Evolutionary conservation across 2,113 vertebrate genomes (phyloP).

Genomic region (Microcebus tavaratra): DNA sequence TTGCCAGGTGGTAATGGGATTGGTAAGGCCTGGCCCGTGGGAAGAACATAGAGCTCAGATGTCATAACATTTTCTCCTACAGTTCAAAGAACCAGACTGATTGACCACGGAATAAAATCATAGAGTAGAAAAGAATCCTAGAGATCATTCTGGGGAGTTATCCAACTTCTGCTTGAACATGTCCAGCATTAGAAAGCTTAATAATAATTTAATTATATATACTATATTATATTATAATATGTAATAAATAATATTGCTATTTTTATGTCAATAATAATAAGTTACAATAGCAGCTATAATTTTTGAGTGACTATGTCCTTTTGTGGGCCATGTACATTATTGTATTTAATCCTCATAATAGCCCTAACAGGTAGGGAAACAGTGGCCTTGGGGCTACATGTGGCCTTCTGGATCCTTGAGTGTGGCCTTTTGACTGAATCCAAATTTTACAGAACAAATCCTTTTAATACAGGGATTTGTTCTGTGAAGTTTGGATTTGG

Average conservation of each 20-base stretch:
- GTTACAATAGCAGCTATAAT: background rate
- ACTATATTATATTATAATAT: background rate
- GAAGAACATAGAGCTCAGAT: background rate
- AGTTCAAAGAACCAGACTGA: background rate
- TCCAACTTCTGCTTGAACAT: background rate
- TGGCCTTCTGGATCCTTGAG: too few relatives aligned
- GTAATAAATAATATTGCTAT: background rate
- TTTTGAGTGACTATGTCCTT: background rate
- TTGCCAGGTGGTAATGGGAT: background rate
- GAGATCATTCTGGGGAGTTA: background rate
- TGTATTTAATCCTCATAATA: too few relatives aligned
- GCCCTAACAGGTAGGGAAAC: too few relatives aligned
- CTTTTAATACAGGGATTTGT: too few relatives aligned
- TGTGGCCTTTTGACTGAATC: too few relatives aligned
- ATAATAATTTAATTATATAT: background rate
- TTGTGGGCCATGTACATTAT: background rate
- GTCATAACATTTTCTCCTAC: background rate
- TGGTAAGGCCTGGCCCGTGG: background rate
- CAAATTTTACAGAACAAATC: too few relatives aligned
- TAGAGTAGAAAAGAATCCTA: background rate
- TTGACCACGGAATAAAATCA: background rate
- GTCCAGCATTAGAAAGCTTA: background rate
- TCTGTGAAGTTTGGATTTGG: too few relatives aligned
- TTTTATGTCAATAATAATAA: background rate
- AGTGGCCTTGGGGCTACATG: too few relatives aligned